These are phyloP conservation scores for Protosalanx chinensis DNA, from an alignment of 2,797 vertebrate genomes.

Conservation along the genomic window DNA sequence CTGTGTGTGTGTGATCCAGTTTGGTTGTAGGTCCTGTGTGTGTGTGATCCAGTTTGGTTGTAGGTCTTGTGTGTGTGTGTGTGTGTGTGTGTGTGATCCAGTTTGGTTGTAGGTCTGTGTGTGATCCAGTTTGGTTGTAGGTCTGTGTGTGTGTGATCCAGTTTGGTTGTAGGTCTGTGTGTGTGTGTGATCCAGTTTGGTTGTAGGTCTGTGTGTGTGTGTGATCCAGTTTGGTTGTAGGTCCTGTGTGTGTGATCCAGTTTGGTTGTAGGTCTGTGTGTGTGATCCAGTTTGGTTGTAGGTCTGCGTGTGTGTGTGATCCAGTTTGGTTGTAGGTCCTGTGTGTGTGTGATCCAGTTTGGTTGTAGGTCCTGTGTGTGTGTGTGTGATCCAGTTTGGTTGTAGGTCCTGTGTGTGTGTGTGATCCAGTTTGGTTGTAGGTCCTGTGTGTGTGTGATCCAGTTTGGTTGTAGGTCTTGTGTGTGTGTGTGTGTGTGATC, in stretches of 20 bases:
- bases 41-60: neutral
- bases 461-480: constrained; percentile 15
- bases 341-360: constrained; percentile 14
- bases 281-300: neutral
- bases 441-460: constrained; percentile 13
- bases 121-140: neutral
- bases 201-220: no score
- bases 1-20: neutral
- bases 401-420: no score
- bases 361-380: no score
- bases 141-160: constrained; percentile 12
- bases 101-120: constrained; percentile 11
- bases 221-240: neutral
- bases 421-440: neutral
- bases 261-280: constrained; percentile 12
- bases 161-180: constrained; percentile 11
- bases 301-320: no score
- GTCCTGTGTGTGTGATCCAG: constrained; percentile 11
- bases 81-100: constrained; percentile 12
- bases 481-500: neutral
- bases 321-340: neutral
- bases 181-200: neutral
- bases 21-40: neutral
- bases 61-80: no score
- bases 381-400: neutral